Conservation (phyloP, 2,888 invertebrate species). For the Volucella inanis region DNA sequence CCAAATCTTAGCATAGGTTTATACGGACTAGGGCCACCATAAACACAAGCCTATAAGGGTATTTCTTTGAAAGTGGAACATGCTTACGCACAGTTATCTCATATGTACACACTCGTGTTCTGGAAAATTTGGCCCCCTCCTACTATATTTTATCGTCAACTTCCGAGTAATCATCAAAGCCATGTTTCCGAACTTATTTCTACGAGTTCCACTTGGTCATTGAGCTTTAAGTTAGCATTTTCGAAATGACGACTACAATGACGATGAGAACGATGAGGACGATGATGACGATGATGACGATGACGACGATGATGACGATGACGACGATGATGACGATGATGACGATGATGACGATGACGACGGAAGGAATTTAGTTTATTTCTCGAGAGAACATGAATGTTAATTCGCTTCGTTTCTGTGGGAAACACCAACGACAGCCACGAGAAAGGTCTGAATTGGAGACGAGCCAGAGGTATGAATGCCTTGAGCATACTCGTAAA, state of each 20-base stretch:
- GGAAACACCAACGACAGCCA: not conserved
- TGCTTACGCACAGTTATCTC: slow-evolving; percentile 37
- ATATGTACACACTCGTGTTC: slow-evolving; percentile 49
- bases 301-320: not conserved
- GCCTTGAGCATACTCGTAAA: slow-evolving; percentile 39
- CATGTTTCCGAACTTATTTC: slow-evolving; percentile 45
- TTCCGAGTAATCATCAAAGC: slow-evolving; percentile 58
- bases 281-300: too few relatives aligned
- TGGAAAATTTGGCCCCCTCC: slow-evolving; percentile 31
- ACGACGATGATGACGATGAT: not conserved
- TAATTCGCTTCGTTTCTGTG: slow-evolving; percentile 55
- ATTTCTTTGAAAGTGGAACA: not conserved
- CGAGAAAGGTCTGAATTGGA: too few relatives aligned
- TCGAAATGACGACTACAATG: slow-evolving; percentile 21
- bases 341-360: not conserved
- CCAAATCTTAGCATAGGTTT: not conserved
- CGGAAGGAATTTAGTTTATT: slow-evolving; percentile 37
- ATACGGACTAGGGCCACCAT: too few relatives aligned
- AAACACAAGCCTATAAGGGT: not conserved
- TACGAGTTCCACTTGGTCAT: slow-evolving; percentile 52
- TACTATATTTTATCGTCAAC: slow-evolving; percentile 13
- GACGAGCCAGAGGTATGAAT: too few relatives aligned
- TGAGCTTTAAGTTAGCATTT: slow-evolving; percentile 48
- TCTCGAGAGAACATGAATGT: slow-evolving; percentile 63
- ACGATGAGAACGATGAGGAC: too few relatives aligned